phyloP scores from a whole-genome alignment of 2,797 vertebrate species.

The Eulemur coronatus region DNA sequence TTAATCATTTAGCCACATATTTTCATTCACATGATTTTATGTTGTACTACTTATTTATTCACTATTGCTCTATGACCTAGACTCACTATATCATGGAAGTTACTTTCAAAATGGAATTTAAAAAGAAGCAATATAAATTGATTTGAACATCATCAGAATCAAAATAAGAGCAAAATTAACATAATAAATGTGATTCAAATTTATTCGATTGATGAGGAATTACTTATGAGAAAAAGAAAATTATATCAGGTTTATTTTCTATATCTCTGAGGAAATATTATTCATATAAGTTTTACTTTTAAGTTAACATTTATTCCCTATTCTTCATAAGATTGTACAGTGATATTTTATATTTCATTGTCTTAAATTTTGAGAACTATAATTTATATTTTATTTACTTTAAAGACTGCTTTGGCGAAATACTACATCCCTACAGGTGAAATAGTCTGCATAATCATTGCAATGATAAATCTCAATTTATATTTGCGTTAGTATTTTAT shows the following conservation, averaged over 20 bases:
- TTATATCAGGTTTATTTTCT: constrained; percentile 32
- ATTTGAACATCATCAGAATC: not conserved
- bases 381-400: constrained; percentile 10
- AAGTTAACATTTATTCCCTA: constrained; percentile 74
- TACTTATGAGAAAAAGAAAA: not conserved
- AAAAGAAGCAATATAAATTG: not conserved
- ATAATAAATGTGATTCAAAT: not conserved
- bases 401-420: not conserved
- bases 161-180: not conserved
- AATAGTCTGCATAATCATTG: constrained; percentile 23
- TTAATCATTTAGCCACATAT: not conserved
- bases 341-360: constrained; percentile 36
- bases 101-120: constrained; percentile 8
- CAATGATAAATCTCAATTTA: not conserved
- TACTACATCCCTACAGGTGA: not conserved
- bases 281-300: constrained; percentile 64
- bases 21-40: not conserved
- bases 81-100: not conserved
- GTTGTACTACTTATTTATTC: not conserved
- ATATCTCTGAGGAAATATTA: constrained; percentile 61
- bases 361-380: constrained; percentile 16
- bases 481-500: not conserved
- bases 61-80: not conserved
- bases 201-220: not conserved
- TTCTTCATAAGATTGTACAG: not conserved